Base-by-base conservation (phyloP, 2,797 vertebrate species). In the Typhlichthys eigenmanni region DNA sequence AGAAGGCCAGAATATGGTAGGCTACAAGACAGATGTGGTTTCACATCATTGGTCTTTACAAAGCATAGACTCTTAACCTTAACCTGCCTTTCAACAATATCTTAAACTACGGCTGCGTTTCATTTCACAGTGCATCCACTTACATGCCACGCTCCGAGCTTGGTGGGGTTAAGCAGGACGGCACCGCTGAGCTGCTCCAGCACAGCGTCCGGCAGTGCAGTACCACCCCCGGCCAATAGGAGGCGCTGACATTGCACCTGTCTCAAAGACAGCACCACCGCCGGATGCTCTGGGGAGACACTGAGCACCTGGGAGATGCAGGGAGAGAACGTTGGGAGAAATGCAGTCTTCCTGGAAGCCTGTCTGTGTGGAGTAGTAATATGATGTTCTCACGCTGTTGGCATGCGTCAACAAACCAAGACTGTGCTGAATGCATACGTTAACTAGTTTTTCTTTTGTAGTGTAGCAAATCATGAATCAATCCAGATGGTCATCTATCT, bases 211-310 rank as follows among this genome's bases (percentile, higher is more conserved):
- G 95, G 91, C 63, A 98, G 92, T 38, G 88, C 74, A 69, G 89
- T 85, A 46, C 82, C 88, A 17, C 85, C 79, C 13, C 67, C 81
- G 46, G 91, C 87, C 71, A 91, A 69, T 17, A 98, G 78, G 56
- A 98, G 92, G 64, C 92, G 88, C 78, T 95, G 94, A 83, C 93
- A 97, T 64, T 98, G 96, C 76, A 98, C 90, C 92, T 98, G 96
- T 62, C 94, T 94, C 76, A 98, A 81, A 47, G 94, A 91, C 72
- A 98, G 80, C 67, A 95, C 88, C 58, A 96, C 81, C 47, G 84
- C 83, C 5, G 96, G 93, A 61, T 96, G 92, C 3, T 97, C 94
- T 46, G 95, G 93, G 47, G 92, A 92, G 56, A 78, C 91, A 66
- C 89, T 94, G 71, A 98, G 89, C 64, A 91, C 94, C 98, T 99